phyloP scores from a whole-genome alignment of 2,797 vertebrate species.

The Manis javanica region DNA sequence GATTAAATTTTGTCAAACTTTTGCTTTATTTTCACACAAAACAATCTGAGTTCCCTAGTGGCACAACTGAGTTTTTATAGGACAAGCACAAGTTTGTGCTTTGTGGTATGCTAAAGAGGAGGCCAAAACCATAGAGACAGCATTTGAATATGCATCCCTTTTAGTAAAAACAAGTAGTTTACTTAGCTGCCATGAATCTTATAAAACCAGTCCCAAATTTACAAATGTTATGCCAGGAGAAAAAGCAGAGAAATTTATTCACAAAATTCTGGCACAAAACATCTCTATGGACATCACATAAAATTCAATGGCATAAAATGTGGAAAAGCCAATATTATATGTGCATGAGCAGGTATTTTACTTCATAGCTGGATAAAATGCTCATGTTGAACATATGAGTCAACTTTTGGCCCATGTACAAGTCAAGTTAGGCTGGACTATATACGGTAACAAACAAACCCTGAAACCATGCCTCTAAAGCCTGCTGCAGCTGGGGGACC shows the following conservation, averaged over 20 bases:
- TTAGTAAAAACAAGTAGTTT: slow-evolving; percentile 32
- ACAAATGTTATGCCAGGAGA: slow-evolving; percentile 8
- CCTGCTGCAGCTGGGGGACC: neutral
- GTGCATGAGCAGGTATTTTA: neutral
- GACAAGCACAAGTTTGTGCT: neutral
- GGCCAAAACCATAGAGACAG: neutral
- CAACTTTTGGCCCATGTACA: neutral
- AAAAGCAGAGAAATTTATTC: neutral
- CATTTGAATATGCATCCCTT: neutral
- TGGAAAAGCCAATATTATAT: neutral
- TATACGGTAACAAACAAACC: neutral
- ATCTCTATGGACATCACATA: neutral
- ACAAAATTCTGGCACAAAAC: slow-evolving; percentile 44
- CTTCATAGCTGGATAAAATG: neutral
- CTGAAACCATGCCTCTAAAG: neutral
- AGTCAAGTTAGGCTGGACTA: neutral
- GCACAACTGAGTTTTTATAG: neutral
- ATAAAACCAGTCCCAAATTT: slow-evolving; percentile 8
- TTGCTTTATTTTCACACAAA: neutral
- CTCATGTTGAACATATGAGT: neutral
- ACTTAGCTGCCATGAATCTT: neutral
- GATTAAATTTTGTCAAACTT: neutral
- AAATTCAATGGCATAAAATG: neutral
- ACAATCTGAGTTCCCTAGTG: neutral
- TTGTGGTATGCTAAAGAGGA: neutral